A percentile compares a stretch with the other conserved stretches of the same genome.
phyloP scores from a whole-genome alignment of 2,113 vertebrate genomes.

The Mirza zaza region DNA sequence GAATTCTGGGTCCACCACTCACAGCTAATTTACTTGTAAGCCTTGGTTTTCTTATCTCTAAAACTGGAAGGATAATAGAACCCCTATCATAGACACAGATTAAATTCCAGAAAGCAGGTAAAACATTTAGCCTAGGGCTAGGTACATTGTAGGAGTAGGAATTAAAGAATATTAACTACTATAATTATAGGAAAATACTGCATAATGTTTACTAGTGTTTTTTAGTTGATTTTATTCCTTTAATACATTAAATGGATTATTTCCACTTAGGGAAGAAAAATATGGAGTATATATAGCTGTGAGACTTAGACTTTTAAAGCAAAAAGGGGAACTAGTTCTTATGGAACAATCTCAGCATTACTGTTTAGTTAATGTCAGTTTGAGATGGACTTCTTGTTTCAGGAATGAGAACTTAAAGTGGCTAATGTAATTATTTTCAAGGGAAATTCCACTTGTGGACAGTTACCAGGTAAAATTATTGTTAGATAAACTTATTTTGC shows the following conservation, averaged over 20 bases:
- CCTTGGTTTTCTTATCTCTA: background rate
- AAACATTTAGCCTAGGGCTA: background rate
- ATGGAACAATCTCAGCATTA: background rate
- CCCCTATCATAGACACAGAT: slow-evolving; percentile 5
- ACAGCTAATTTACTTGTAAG: background rate
- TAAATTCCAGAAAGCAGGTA: background rate
- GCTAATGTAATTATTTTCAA: slow-evolving; percentile 53
- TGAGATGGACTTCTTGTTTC: slow-evolving; percentile 32
- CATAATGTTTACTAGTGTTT: background rate
- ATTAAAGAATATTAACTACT: slow-evolving; percentile 18
- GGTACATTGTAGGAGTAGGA: background rate
- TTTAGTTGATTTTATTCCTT: slow-evolving; percentile 32
- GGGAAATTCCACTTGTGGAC: slow-evolving; percentile 37
- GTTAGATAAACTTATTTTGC: slow-evolving; percentile 38
- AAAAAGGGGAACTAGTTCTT: slow-evolving; percentile 31
- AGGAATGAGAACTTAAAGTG: background rate
- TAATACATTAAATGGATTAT: slow-evolving; percentile 10
- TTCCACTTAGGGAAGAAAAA: slow-evolving; percentile 33
- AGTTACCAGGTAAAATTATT: background rate
- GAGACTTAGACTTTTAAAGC: slow-evolving; percentile 8
- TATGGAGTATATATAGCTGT: background rate
- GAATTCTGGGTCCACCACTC: background rate
- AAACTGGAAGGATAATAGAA: slow-evolving; percentile 1
- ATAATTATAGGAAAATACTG: background rate
- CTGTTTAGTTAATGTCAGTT: slow-evolving; percentile 19